Evolutionary conservation across 2,888 invertebrate genomes (phyloP), one percentile per base, ranked within the genome.

Genomic region (Cecidostiba fungosa): DNA sequence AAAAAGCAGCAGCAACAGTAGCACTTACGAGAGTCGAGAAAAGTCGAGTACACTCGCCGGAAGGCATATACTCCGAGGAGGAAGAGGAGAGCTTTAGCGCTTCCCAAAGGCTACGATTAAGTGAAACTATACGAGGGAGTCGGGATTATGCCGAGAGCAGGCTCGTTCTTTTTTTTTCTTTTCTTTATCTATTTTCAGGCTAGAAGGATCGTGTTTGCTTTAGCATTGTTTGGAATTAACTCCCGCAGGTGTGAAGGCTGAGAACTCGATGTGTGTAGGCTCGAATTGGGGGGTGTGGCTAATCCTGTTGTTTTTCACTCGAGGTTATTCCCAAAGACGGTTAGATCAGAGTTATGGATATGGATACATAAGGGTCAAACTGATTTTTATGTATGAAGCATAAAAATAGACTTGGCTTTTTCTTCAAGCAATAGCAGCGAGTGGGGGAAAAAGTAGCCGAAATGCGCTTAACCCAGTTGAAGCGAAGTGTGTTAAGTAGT

Each of bases 31-130:
- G 69, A 70, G 39, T 50, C 23, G 74, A 74, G 47, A 47, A 47
- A 50, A 74, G 74, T 43, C 29, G 47, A n/a, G 74, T 70, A 36
- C 29, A 47, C 47, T 26, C 74, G 50, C 47, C 19, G 32, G 70
- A 70, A 36, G 70, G 36, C 70, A 36, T 36, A 70, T 36, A 39
- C 32, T 70, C 70, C 19, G 3, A 12, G 62, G 10, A 12, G 23
- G 3, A 23, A 19, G 29, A 70, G 16, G 16, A 36, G 29, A 29
- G 69, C 69, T 69, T 29, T 26, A 69, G 32, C 32, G 36, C 36
- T 70, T 70, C 70, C 70, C 70, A 36, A 36, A 36, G 70, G 70
- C 36, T 70, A n/a, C 36, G 70, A 70, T 70, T 70, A 70, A 36
- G 62, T 62, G 62, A 62, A 62, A 62, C 62, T 62, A 62, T n/a